Conservation (phyloP, 1,140 invertebrate species). For the Tyrophagus putrescentiae region DNA sequence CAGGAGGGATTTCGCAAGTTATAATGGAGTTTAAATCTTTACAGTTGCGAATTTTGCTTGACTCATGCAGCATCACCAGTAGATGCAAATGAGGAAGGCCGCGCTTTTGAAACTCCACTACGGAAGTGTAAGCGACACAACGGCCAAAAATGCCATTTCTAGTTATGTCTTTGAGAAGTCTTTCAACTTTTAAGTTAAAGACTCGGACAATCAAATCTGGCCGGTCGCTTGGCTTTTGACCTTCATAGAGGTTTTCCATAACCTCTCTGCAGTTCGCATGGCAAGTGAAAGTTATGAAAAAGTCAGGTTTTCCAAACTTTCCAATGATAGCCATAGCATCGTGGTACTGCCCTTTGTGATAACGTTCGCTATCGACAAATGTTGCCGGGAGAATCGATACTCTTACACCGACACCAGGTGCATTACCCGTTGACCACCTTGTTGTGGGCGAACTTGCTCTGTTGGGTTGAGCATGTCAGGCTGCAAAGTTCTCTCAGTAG, state of each 20-base stretch:
- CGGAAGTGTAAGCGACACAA: conserved; percentile 26
- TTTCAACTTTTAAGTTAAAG: conserved; percentile 33
- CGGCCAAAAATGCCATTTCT: conserved; percentile 21
- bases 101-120: conserved; percentile 36
- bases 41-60: background rate
- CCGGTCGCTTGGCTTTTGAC: conserved; percentile 29
- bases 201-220: conserved; percentile 34
- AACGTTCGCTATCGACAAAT: too few relatives aligned
- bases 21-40: conserved; percentile 22
- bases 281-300: conserved; percentile 38
- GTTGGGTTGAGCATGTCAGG: too few relatives aligned
- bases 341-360: too few relatives aligned
- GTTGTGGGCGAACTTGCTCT: too few relatives aligned
- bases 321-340: conserved; percentile 31
- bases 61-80: conserved; percentile 27
- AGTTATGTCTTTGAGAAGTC: conserved; percentile 30
- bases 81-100: conserved; percentile 36
- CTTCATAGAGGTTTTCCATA: conserved; percentile 25
- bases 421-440: too few relatives aligned
- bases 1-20: conserved; percentile 23
- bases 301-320: conserved; percentile 31
- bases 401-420: too few relatives aligned
- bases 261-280: conserved; percentile 40
- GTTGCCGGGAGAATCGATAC: too few relatives aligned
- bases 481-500: too few relatives aligned